These are phyloP conservation scores for Bradysia coprophila DNA, from an alignment of 1,140 invertebrate genomes.

Conservation along the genomic window DNA sequence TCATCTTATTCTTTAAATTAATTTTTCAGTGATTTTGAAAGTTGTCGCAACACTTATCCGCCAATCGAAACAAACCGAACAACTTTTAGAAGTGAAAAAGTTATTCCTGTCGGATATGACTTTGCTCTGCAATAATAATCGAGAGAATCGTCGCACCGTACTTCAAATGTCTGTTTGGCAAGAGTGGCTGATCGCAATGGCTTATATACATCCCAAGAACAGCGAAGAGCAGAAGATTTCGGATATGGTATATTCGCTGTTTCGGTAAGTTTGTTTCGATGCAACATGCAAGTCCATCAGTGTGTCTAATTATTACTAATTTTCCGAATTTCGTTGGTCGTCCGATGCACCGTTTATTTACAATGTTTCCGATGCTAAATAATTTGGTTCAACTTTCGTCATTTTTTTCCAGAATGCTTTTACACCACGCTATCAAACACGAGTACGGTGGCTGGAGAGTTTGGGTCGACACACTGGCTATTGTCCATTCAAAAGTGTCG, in stretches of 20 bases:
- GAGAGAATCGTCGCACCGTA: slow-evolving; percentile 91
- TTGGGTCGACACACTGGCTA: slow-evolving; percentile 98
- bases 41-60: slow-evolving; percentile 92
- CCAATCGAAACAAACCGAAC: slow-evolving; percentile 86
- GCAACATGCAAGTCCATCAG: background rate
- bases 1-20: background rate
- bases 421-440: slow-evolving; percentile 97
- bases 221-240: slow-evolving; percentile 91
- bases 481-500: slow-evolving; percentile 96
- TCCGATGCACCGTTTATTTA: too few species aligned
- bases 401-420: slow-evolving; percentile 52
- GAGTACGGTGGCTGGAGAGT: slow-evolving; percentile 99
- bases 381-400: too few species aligned
- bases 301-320: too few species aligned
- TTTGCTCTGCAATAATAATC: slow-evolving; percentile 87
- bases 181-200: slow-evolving; percentile 98
- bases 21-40: slow-evolving; percentile 77
- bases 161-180: slow-evolving; percentile 99
- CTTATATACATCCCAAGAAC: slow-evolving; percentile 92
- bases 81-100: slow-evolving; percentile 85
- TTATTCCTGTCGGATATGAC: slow-evolving; percentile 96
- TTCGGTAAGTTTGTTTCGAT: slow-evolving; percentile 29
- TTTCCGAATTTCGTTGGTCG: too few species aligned
- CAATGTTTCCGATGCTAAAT: too few species aligned
- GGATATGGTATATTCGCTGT: slow-evolving; percentile 95